These are phyloP conservation scores for Mactra quadrangularis DNA, from an alignment of 1,140 invertebrate genomes.

Conservation along the genomic window DNA sequence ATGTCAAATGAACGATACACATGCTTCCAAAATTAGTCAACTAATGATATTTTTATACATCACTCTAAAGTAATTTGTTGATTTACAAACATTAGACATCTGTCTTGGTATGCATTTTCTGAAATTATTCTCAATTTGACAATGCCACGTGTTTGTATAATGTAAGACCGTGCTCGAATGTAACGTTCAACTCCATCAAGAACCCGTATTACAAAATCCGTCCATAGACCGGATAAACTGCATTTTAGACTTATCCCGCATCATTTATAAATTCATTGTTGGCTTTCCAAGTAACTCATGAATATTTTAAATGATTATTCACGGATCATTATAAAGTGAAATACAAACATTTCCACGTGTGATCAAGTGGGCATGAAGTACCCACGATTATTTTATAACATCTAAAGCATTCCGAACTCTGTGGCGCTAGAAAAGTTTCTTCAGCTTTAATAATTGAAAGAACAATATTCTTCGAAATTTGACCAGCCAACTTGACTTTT, in stretches of 20 bases:
- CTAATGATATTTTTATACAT: constrained; percentile 36
- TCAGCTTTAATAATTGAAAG: neutral
- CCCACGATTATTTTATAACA: no score
- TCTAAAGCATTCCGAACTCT: no score
- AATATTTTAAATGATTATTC: constrained; percentile 20
- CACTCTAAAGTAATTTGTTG: constrained; percentile 10
- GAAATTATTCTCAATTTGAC: neutral
- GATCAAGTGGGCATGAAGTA: neutral
- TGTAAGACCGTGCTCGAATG: no score
- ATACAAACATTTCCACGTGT: constrained; percentile 44
- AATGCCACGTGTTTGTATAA: no score
- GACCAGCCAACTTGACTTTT: constrained; percentile 37
- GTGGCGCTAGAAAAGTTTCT: neutral
- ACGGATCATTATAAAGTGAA: constrained; percentile 49
- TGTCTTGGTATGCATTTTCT: constrained; percentile 25
- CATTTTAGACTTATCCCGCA: constrained; percentile 2
- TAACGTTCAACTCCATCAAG: no score
- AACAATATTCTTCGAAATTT: neutral
- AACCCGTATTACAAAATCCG: neutral
- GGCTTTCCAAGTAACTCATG: neutral
- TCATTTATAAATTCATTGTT: constrained; percentile 7
- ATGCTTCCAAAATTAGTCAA: constrained; percentile 29
- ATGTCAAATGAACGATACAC: constrained; percentile 41
- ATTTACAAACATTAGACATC: constrained; percentile 40
- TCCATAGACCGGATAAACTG: neutral